These are phyloP conservation scores for Columba janthina DNA, from an alignment of 2,113 vertebrate species.

Conservation along the genomic window DNA sequence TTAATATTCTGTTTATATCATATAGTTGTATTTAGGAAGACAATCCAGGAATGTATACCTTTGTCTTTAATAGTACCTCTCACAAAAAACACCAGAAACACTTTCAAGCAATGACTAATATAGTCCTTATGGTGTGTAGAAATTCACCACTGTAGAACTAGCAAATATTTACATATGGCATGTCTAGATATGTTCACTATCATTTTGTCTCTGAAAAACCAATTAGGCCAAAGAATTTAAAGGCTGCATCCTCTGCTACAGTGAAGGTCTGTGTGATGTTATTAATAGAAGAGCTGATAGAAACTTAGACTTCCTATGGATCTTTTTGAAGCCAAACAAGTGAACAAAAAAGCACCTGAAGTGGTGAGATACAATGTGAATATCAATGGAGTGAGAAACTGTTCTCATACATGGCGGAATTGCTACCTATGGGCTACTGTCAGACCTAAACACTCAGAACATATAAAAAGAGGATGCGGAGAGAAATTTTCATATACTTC, in stretches of 20 bases:
- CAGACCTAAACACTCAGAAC: background rate
- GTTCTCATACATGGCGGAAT: background rate
- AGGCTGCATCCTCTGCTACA: background rate
- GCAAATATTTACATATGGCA: background rate
- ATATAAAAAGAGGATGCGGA: background rate
- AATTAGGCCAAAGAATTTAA: background rate
- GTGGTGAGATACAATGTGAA: background rate
- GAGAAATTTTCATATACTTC: background rate
- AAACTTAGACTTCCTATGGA: background rate
- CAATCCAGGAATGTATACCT: background rate
- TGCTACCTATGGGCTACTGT: background rate
- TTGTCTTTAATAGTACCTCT: background rate
- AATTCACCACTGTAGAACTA: background rate
- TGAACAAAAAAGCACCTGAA: background rate
- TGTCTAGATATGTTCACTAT: background rate
- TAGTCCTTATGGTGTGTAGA: background rate
- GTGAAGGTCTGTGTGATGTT: background rate
- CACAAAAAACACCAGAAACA: background rate
- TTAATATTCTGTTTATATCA: background rate
- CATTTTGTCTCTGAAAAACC: background rate
- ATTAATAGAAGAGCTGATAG: background rate
- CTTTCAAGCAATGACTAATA: background rate
- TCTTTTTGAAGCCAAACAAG: background rate
- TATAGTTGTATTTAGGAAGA: background rate
- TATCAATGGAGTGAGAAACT: background rate